Conservation (phyloP, 2,797 vertebrate genomes). For the Phoeniculus purpureus region DNA sequence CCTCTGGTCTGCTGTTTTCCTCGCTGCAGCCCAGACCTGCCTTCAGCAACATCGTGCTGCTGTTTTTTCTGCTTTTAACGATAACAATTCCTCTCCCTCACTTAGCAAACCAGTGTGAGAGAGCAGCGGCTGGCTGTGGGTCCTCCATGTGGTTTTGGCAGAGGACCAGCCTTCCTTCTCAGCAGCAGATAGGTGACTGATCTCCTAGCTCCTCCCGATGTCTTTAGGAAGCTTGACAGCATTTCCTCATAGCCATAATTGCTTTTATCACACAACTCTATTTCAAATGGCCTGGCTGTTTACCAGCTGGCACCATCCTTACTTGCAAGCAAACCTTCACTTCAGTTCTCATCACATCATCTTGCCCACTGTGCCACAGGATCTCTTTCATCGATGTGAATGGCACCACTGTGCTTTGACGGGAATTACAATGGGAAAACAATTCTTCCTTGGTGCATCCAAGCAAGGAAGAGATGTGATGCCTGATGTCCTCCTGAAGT, state of each 20-base stretch:
- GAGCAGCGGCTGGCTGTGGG: neutral
- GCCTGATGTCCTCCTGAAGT: neutral
- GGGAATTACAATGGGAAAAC: neutral
- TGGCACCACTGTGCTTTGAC: neutral
- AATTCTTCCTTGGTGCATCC: neutral
- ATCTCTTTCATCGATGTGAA: neutral
- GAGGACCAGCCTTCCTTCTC: neutral
- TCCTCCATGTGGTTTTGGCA: neutral
- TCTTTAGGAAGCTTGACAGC: neutral
- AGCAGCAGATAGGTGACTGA: constrained; percentile 1
- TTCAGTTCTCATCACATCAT: neutral
- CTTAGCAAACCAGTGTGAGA: neutral
- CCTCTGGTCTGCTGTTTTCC: neutral
- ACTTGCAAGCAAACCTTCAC: neutral
- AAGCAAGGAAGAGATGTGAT: neutral
- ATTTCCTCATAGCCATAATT: neutral
- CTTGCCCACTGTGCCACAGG: neutral
- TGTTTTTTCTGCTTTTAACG: neutral
- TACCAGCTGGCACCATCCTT: neutral
- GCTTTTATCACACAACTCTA: neutral
- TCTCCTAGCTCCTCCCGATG: neutral
- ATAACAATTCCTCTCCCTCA: neutral
- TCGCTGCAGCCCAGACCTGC: neutral
- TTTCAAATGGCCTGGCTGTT: neutral
- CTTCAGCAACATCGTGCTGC: neutral